A percentile compares a stretch with the other conserved stretches of the same genome.
Evolutionary conservation across 2,797 vertebrate species (phyloP).

Genomic region (Hippocampus kuda): DNA sequence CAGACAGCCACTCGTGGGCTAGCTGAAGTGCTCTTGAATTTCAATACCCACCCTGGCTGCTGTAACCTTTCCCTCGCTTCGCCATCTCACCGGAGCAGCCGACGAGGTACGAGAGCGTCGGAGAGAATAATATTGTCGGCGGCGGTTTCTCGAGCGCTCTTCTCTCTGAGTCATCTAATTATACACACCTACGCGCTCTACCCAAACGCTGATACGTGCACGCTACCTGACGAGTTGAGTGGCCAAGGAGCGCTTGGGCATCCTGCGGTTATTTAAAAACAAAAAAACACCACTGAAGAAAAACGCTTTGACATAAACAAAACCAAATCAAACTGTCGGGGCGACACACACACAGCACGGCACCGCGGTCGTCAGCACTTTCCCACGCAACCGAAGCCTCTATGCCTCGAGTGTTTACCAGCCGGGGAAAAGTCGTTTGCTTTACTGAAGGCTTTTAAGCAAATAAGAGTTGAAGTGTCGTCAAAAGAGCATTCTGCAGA

Average conservation of each 20-base stretch:
- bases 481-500: no score
- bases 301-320: conserved; percentile 32
- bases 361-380: neutral
- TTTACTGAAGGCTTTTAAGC: neutral
- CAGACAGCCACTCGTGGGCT: conserved; percentile 64
- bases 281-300: neutral
- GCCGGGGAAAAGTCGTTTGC: neutral
- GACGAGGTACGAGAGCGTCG: conserved; percentile 26
- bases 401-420: neutral
- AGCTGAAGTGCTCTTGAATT: conserved; percentile 75
- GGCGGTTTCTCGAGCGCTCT: conserved; percentile 41
- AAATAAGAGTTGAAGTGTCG: neutral
- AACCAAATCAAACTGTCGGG: conserved; percentile 30
- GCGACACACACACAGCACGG: conserved; percentile 10
- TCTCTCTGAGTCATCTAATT: conserved; percentile 55
- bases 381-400: neutral
- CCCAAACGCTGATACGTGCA: conserved; percentile 26
- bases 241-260: conserved; percentile 35
- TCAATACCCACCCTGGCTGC: conserved; percentile 62
- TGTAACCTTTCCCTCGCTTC: conserved; percentile 59
- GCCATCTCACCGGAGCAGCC: conserved; percentile 28
- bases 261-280: conserved; percentile 34
- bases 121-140: conserved; percentile 58
- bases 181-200: conserved; percentile 53
- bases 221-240: conserved; percentile 25